Evolutionary conservation across 2,113 vertebrate species (phyloP).

Genomic region (Beaufortia kweichowensis): DNA sequence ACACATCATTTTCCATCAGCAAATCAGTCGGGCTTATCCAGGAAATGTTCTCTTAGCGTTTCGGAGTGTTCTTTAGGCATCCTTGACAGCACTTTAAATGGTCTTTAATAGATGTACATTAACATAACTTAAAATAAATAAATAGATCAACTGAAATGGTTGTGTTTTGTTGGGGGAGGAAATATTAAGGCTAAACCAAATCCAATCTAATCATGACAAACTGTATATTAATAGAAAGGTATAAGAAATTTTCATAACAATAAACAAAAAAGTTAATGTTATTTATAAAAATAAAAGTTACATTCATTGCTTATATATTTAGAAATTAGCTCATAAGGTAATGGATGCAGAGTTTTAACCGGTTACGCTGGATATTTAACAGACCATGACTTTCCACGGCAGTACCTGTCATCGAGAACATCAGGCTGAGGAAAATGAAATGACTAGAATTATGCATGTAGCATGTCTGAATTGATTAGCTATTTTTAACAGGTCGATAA

Average conservation of each 20-base stretch:
- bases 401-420: conserved; percentile 8
- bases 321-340: background rate
- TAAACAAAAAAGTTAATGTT: too few relatives aligned
- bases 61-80: conserved; percentile 1
- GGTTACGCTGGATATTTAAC: conserved; percentile 1
- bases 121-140: background rate
- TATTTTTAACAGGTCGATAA: conserved; percentile 44
- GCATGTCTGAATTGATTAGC: conserved; percentile 65
- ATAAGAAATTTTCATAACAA: too few relatives aligned
- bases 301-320: background rate
- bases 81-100: conserved; percentile 20
- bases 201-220: too few relatives aligned
- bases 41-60: conserved; percentile 23
- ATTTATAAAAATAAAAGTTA: too few relatives aligned
- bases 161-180: background rate
- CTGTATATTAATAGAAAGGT: too few relatives aligned
- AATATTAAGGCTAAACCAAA: too few relatives aligned
- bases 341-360: background rate
- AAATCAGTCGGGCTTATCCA: conserved; percentile 26
- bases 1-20: conserved; percentile 37
- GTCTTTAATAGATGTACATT: conserved; percentile 21
- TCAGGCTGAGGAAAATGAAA: background rate
- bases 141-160: background rate
- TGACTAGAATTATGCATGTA: conserved; percentile 52
- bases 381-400: background rate